A percentile compares a stretch with the other conserved stretches of the same genome.
Evolutionary conservation across 2,113 vertebrate genomes (phyloP).

Genomic region (Archilochus colubris): DNA sequence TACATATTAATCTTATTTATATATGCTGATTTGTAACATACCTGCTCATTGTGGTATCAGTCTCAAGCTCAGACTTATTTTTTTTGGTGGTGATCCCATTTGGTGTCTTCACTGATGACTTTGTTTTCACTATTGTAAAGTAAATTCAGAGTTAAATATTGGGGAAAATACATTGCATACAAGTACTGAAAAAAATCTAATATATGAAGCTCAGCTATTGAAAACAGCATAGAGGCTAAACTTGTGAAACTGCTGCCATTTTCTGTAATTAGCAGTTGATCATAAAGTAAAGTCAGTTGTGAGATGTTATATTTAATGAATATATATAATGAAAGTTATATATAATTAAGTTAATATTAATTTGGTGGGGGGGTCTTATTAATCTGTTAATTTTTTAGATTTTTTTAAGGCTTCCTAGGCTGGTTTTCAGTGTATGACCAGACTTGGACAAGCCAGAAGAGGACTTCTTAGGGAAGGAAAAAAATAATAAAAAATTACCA

Average conservation of each 20-base stretch:
- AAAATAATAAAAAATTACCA: constrained; percentile 7
- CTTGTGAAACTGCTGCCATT: background rate
- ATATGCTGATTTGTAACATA: constrained; percentile 9
- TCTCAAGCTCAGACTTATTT: constrained; percentile 68
- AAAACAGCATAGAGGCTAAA: background rate
- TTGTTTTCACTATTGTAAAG: constrained; percentile 72
- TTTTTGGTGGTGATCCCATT: constrained; percentile 74
- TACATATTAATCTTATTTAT: too few species aligned
- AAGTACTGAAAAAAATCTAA: background rate
- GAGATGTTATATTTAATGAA: background rate
- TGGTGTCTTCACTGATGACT: constrained; percentile 63
- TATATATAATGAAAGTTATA: too few species aligned
- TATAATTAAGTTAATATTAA: background rate
- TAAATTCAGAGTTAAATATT: constrained; percentile 56
- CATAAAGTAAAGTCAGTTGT: background rate
- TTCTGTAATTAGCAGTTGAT: background rate
- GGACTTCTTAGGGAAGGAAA: background rate
- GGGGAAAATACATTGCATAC: background rate
- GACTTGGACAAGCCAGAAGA: background rate
- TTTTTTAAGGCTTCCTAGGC: constrained; percentile 6
- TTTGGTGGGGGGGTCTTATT: background rate
- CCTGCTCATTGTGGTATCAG: constrained; percentile 60
- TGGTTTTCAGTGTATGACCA: constrained; percentile 17
- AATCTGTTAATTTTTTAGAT: background rate
- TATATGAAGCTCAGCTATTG: background rate